phyloP scores from a whole-genome alignment of 1,140 invertebrate species.

The Cotesia chilonis region DNA sequence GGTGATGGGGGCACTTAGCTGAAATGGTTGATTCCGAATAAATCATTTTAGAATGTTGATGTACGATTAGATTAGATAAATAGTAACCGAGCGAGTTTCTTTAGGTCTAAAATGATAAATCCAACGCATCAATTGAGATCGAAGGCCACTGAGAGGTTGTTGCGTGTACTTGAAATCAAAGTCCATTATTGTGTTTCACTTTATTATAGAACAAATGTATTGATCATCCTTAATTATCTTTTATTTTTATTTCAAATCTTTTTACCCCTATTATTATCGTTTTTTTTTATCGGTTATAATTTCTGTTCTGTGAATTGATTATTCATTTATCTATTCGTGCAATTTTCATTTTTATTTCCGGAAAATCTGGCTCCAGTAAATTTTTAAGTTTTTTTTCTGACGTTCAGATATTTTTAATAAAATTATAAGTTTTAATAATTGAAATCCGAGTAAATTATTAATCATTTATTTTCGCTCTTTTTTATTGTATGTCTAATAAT shows the following conservation, averaged over 20 bases:
- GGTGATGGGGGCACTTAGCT: not conserved
- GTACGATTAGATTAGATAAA: constrained; percentile 45
- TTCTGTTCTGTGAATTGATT: not conserved
- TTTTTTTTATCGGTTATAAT: not conserved
- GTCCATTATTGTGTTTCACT: constrained; percentile 28
- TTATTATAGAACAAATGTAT: constrained; percentile 18
- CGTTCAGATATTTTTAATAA: too few species aligned
- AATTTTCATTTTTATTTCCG: too few species aligned
- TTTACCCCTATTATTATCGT: not conserved
- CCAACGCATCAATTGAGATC: constrained; percentile 32
- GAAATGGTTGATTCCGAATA: not conserved
- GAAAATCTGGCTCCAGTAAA: too few species aligned
- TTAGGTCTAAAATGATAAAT: constrained; percentile 24
- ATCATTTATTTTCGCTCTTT: too few species aligned
- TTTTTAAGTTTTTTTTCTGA: too few species aligned
- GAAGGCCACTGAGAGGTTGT: constrained; percentile 29
- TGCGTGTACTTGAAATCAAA: constrained; percentile 31
- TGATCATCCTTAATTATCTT: not conserved
- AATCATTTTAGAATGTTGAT: not conserved
- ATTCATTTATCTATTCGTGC: too few species aligned
- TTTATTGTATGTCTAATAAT: too few species aligned
- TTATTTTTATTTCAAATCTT: not conserved
- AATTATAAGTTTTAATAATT: too few species aligned
- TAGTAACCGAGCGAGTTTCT: not conserved
- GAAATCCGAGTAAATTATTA: too few species aligned